phyloP scores from a whole-genome alignment of 1,140 invertebrate genomes.

The Agrilus planipennis region DNA sequence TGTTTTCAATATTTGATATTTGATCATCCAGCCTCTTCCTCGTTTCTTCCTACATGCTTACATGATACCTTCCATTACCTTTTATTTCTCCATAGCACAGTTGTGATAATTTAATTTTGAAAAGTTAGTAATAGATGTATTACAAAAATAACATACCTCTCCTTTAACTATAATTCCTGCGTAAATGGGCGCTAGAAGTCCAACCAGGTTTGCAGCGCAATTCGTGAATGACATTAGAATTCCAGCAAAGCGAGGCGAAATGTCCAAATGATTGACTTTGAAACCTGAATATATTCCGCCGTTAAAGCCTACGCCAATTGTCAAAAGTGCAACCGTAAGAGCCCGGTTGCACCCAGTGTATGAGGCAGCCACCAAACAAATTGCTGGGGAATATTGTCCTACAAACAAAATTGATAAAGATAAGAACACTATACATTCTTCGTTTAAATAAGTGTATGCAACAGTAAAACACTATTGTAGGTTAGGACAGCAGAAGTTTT shows the following conservation, averaged over 20 bases:
- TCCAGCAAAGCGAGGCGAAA: constrained; percentile 82
- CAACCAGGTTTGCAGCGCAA: constrained; percentile 79
- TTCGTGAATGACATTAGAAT: constrained; percentile 92
- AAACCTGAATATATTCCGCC: constrained; percentile 78
- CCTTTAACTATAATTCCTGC: constrained; percentile 65
- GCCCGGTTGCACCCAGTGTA: constrained; percentile 67
- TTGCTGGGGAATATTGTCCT: constrained; percentile 66
- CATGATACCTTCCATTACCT: no score
- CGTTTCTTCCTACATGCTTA: no score
- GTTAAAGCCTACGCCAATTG: constrained; percentile 66
- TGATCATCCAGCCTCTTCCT: no score
- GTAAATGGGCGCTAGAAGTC: constrained; percentile 72
- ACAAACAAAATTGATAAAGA: constrained; percentile 22
- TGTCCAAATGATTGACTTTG: constrained; percentile 83
- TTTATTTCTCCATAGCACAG: no score
- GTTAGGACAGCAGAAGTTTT: no score
- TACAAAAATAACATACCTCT: constrained; percentile 43
- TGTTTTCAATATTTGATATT: no score
- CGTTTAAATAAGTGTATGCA: no score
- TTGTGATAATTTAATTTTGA: no score
- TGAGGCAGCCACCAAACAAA: constrained; percentile 61
- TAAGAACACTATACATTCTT: no score
- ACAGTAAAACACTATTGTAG: no score
- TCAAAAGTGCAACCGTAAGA: constrained; percentile 58
- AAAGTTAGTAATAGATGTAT: no score